Percentiles rank a stretch among this genome's conserved stretches.
These are phyloP conservation scores for Corythaeola cristata DNA, from an alignment of 2,113 vertebrate genomes.

Conservation along the genomic window DNA sequence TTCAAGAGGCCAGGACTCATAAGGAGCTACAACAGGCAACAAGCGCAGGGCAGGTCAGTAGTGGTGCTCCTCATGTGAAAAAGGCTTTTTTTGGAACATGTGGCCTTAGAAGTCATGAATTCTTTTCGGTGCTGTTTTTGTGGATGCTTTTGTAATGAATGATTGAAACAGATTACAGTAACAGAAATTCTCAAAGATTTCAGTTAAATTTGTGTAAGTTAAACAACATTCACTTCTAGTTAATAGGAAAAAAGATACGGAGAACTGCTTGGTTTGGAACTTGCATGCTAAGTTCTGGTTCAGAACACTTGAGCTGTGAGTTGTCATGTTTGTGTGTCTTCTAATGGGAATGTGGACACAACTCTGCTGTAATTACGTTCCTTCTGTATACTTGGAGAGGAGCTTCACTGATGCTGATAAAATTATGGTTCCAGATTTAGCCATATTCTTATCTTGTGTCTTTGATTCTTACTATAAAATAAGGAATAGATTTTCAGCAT, in stretches of 20 bases:
- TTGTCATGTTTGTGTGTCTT: background rate
- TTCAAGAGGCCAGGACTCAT: too few relatives aligned
- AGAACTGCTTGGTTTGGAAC: background rate
- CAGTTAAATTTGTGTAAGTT: too few relatives aligned
- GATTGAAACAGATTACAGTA: too few relatives aligned
- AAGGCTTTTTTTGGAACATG: too few relatives aligned
- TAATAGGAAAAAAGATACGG: background rate
- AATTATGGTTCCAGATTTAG: constrained; percentile 65
- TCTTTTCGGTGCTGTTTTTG: too few relatives aligned
- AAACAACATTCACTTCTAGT: background rate
- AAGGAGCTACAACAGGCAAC: background rate
- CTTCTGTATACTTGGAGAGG: background rate
- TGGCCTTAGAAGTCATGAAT: too few relatives aligned
- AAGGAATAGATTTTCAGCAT: background rate
- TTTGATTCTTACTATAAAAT: background rate
- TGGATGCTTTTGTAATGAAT: too few relatives aligned
- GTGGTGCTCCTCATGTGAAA: background rate
- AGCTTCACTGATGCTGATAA: constrained; percentile 15
- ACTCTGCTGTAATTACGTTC: background rate
- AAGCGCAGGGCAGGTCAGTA: background rate
- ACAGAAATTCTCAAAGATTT: too few relatives aligned
- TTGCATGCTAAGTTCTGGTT: background rate
- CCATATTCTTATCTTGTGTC: constrained; percentile 64
- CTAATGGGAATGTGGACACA: background rate
- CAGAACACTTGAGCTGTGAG: background rate